Conservation (phyloP, 2,113 vertebrate species). For the Urocitellus parryii region DNA sequence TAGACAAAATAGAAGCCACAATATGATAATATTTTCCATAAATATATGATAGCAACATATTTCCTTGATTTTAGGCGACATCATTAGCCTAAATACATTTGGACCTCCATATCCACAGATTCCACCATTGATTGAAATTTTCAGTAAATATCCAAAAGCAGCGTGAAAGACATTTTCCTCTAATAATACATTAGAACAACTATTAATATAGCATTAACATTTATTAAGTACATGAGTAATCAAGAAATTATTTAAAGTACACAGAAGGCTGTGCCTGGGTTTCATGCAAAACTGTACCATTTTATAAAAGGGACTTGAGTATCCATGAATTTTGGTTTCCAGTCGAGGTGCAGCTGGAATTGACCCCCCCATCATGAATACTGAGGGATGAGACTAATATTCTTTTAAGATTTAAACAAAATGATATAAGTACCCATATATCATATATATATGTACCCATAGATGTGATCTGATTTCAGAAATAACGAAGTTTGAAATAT, state of each 20-base stretch:
- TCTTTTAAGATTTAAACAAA: neutral
- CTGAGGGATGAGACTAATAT: neutral
- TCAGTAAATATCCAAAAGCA: neutral
- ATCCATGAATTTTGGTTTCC: neutral
- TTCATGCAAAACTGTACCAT: neutral
- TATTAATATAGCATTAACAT: neutral
- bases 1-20: neutral
- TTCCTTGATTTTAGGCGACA: neutral
- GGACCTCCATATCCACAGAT: neutral
- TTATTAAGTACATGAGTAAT: neutral
- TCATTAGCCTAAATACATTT: neutral
- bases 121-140: neutral
- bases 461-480: neutral
- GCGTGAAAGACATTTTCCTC: neutral
- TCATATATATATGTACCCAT: neutral
- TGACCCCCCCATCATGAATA: no score
- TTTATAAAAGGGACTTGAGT: neutral
- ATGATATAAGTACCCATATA: neutral
- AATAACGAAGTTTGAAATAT: constrained; percentile 5
- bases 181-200: neutral
- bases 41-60: neutral
- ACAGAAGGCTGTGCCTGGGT: neutral
- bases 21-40: neutral
- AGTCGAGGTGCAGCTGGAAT: neutral
- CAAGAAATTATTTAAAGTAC: neutral